Conservation (phyloP, 2,797 vertebrate species). For the Myripristis jacobus region DNA sequence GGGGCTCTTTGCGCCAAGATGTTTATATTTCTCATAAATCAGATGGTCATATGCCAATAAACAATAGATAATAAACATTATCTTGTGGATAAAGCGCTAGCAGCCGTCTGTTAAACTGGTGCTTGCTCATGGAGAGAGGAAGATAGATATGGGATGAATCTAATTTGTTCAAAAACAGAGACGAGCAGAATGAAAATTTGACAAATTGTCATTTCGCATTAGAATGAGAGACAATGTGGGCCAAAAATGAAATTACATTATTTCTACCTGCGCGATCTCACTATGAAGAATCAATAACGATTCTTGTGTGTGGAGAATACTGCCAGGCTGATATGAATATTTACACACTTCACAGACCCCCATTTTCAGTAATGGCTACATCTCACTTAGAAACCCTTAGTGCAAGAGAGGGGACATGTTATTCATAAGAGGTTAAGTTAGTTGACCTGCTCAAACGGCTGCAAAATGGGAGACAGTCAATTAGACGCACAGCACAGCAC, state of each 20-base stretch:
- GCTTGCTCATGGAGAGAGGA: conserved; percentile 15
- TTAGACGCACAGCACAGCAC: conserved; percentile 58
- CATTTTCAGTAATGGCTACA: conserved; percentile 63
- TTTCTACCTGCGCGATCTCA: conserved; percentile 47
- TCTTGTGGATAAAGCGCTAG: conserved; percentile 20
- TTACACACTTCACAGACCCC: conserved; percentile 66
- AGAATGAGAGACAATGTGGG: conserved; percentile 36
- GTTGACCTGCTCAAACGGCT: conserved; percentile 75
- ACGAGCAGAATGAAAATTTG: conserved; percentile 35
- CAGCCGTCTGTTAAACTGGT: conserved; percentile 9
- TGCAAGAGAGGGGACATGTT: conserved; percentile 69
- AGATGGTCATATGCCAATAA: conserved; percentile 37
- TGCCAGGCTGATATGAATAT: conserved; percentile 70
- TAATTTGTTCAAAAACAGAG: conserved; percentile 39
- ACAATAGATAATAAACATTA: too few relatives aligned
- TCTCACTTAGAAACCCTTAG: conserved; percentile 70
- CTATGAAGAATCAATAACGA: conserved; percentile 43
- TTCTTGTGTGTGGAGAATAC: conserved; percentile 28
- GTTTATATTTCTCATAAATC: conserved; percentile 48
- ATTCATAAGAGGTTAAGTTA: conserved; percentile 80
- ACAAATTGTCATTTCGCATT: conserved; percentile 58
- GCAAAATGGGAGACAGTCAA: conserved; percentile 75
- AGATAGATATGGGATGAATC: conserved; percentile 20
- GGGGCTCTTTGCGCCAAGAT: conserved; percentile 25
- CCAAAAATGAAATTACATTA: conserved; percentile 51